Base-by-base conservation (phyloP, 2,888 invertebrate genomes). In the Harmothoe impar region DNA sequence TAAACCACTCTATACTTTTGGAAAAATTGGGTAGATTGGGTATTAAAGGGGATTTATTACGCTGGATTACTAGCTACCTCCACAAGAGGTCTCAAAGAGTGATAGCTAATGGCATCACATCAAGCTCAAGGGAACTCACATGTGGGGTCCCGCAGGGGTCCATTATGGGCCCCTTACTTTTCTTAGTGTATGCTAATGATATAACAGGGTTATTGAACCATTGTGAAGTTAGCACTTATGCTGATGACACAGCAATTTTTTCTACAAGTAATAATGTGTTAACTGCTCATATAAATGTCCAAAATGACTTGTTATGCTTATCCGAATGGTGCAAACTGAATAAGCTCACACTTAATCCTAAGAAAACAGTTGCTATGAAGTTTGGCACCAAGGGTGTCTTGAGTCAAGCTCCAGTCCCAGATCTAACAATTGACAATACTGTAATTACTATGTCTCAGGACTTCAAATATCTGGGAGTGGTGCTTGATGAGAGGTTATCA, bases 111-210 rank as follows among this genome's bases (percentile, higher is more conserved):
- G 43, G 43, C 10, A 43, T 43, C 43, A 43, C 43, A 3, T 43
- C 72, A 0, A 25, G 5, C n/a, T 0, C 15, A 0, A 29, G 72
- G 5, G 1, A 0, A 7, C 20, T 29, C 17, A 3, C 0, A 3
- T 72, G 72, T 72, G 72, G 72, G 25, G 72, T 72, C 72, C 72
- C 72, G 5, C 72, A 72, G 29, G 72, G 72, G 3, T 72, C 72
- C 29, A 29, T 72, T 7, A 43, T 43, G 43, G 43, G 43, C 5
- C 43, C 43, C 3, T 43, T 43, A 10, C 10, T 43, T 7, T 72
- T 72, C 25, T 29, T 72, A 25, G 25, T 72, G 15, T 72, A 72
- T 72, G 25, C 25, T 3, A 72, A 72, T 29, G 72, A 72, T 17
- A n/a, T 72, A 25, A 72, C 15, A n/a, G 29, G 25, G 5, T n/a